These are phyloP conservation scores for Chloroceryle aenea DNA, from an alignment of 2,113 vertebrate species.

Conservation along the genomic window DNA sequence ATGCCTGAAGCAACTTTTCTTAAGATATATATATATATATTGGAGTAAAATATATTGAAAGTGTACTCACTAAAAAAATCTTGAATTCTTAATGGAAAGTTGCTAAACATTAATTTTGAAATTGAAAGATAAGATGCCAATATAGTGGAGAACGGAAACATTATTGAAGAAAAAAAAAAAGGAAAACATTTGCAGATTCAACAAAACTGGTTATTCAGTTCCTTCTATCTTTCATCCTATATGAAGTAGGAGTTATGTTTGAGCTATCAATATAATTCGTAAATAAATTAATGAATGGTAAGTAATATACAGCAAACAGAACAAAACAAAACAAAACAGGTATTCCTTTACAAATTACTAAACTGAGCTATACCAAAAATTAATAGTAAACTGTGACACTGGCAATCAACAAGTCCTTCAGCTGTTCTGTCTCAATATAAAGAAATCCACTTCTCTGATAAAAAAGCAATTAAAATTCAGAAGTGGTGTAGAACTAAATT, in stretches of 20 bases:
- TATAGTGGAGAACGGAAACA: background rate
- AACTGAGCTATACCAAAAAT: background rate
- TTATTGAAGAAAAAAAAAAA: background rate
- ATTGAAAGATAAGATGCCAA: background rate
- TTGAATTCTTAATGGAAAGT: background rate
- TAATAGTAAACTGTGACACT: background rate
- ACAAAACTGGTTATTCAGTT: background rate
- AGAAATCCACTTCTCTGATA: background rate
- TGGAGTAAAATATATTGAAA: background rate
- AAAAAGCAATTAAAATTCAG: background rate
- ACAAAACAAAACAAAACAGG: too few relatives aligned
- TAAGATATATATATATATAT: background rate
- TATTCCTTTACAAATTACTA: background rate
- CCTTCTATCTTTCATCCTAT: background rate
- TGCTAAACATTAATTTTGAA: background rate
- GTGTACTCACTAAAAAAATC: background rate
- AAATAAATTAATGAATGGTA: background rate
- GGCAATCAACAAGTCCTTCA: background rate
- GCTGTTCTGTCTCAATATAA: background rate
- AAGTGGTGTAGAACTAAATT: background rate
- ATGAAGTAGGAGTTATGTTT: background rate
- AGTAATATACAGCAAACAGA: background rate
- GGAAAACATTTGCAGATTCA: background rate
- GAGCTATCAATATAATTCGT: background rate
- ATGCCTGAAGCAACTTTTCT: background rate